phyloP scores from a whole-genome alignment of 2,888 invertebrate genomes.

The Agapostemon virescens region DNA sequence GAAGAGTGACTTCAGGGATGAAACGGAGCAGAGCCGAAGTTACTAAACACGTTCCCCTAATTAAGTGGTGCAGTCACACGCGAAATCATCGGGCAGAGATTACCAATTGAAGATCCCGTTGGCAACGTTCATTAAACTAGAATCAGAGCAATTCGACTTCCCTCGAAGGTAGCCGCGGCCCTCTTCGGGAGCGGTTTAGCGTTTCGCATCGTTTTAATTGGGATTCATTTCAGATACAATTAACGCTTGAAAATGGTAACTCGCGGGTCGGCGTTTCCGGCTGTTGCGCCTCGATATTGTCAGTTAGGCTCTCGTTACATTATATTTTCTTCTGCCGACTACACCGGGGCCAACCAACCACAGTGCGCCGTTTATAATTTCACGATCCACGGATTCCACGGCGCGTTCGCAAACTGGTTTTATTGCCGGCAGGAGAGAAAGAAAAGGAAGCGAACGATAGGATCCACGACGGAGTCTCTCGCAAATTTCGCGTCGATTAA shows the following conservation, averaged over 20 bases:
- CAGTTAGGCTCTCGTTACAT: neutral
- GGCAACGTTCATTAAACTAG: neutral
- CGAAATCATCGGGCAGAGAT: neutral
- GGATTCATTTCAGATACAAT: neutral
- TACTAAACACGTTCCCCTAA: neutral
- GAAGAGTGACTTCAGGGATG: neutral
- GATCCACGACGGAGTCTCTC: constrained; percentile 21
- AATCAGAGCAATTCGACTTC: neutral
- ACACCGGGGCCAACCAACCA: neutral
- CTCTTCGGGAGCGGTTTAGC: neutral
- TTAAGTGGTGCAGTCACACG: neutral
- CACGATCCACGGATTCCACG: neutral
- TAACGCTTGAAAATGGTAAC: constrained; percentile 14
- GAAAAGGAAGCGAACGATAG: neutral
- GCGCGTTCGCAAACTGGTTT: neutral
- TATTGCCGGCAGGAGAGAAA: neutral
- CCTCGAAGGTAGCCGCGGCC: neutral
- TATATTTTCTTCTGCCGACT: neutral
- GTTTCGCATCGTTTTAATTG: constrained; percentile 1
- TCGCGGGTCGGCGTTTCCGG: constrained; percentile 6
- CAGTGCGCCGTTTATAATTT: constrained; percentile 13
- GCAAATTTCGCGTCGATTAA: constrained; percentile 29
- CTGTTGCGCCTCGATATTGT: neutral
- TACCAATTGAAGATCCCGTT: neutral
- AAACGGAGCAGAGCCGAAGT: neutral